These are phyloP conservation scores for Athetis lepigone DNA, from an alignment of 2,888 invertebrate species.

Conservation along the genomic window DNA sequence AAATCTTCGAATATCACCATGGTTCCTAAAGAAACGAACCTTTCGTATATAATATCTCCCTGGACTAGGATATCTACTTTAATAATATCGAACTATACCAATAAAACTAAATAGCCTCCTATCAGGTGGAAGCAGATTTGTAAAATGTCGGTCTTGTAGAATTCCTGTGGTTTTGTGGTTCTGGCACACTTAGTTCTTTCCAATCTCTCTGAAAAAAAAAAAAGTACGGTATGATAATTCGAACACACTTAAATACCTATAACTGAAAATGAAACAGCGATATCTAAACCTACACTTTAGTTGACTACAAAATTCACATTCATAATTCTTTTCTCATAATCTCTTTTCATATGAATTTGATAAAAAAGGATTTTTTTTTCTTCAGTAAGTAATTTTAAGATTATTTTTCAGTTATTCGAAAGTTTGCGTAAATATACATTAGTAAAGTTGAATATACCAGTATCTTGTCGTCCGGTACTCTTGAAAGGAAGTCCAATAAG, in stretches of 20 bases:
- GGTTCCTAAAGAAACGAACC: conserved; percentile 4
- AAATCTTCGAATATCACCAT: conserved; percentile 2
- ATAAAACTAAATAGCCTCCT: background rate
- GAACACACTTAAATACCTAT: background rate
- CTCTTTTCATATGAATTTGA: no score
- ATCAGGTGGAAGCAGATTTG: conserved; percentile 32
- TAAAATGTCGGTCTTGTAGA: conserved; percentile 1
- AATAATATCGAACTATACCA: conserved; percentile 25
- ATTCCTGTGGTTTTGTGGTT: conserved; percentile 68
- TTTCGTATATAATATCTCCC: conserved; percentile 28
- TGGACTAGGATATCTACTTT: conserved; percentile 36
- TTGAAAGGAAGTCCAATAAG: conserved; percentile 82
- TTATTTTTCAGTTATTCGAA: no score
- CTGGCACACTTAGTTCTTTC: conserved; percentile 84
- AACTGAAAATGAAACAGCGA: no score
- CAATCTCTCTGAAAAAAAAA: conserved; percentile 81
- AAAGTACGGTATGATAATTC: background rate
- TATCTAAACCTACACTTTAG: no score
- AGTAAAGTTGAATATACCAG: conserved; percentile 72
- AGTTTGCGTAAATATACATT: no score
- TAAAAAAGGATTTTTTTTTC: no score
- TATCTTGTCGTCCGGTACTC: conserved; percentile 82
- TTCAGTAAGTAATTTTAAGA: no score
- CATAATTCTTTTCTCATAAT: no score
- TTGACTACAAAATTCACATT: no score